Evolutionary conservation across 2,113 vertebrate genomes (phyloP), one percentile per base, ranked within the genome.

Genomic region (Sciurus niger): DNA sequence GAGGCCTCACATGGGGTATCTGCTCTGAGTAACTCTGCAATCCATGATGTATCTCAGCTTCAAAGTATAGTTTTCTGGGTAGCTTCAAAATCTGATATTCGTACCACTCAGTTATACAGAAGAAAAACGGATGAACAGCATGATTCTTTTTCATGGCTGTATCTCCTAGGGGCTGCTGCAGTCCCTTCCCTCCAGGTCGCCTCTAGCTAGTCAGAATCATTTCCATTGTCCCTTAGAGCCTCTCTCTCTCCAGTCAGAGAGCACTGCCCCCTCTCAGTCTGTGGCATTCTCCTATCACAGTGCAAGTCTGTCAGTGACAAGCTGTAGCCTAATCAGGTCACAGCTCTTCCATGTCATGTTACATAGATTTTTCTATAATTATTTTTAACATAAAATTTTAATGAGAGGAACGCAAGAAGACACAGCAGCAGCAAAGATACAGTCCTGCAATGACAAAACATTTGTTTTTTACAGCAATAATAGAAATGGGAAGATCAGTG

Each of bases 311-410:
- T n/a, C 55, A 70, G 60, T 4, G 11, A 82, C 77, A 96, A 78
- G 78, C 77, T 83, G 32, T 28, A 85, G 68, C 72, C 53, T 74
- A 89, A 68, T 90, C 73, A 76, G 83, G 74, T 70, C 82, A 85
- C 78, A 97, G 94, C 89, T 94, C 63, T 37, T 79, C 72, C 37
- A 8, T 92, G 55, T 83, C 37, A 48, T 34, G 4, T 88, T 84
- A 88, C 28, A 51, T 60, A n/a, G 58, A 24, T 48, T 88, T 94
- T 87, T 74, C 76, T 83, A 25, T 93, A 74, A 97, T 91, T 89
- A 95, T 90, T 97, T 94, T 95, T 86, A 78, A 92, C 79, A 60
- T 86, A 73, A 51, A 76, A 43, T 70, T 91, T 94, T 80, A 96
- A 78, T 13, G 34, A 80, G 84, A 89, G 88, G 13, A 90, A 91